Evolutionary conservation across 2,797 vertebrate genomes (phyloP), one percentile per base, ranked within the genome.

Genomic region (Podarcis lilfordi): DNA sequence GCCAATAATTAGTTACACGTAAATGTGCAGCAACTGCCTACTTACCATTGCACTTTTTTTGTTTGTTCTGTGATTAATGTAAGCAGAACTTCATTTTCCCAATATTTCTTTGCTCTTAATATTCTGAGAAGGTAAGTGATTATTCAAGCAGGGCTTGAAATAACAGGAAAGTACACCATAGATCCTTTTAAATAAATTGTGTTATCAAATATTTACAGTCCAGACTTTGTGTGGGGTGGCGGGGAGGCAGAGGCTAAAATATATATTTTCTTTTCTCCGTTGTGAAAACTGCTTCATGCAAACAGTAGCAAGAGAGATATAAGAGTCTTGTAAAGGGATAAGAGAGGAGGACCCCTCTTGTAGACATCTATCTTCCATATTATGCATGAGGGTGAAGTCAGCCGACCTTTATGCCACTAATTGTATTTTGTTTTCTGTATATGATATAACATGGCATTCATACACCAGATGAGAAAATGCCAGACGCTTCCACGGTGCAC

Each of bases 361-460:
- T 74, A 77, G 4, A 82, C 10, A 92, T 89, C 89, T 89, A 88
- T 40, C 4, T 45, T 55, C 17, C 61, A 85, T 85, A 64, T 89
- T 82, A 66, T 81, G 32, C 17, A 84, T 59, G 8, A 81, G 40
- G 81, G 45, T 55, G 23, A 19, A 88, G 77, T 88, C 85, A 86
- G 88, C 85, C 95, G 91, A 92, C 92, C 92, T 95, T 93, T 94
- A 59, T 89, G 88, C 89, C 91, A 85, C 92, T 94, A 95, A 95
- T 91, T 90, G 87, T 91, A 93, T 85, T 82, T 43, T 25, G 74
- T 64, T 91, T 66, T 91, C 91, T 90, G 78, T 93, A 75, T 78
- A 43, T 91, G 75, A 84, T 87, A 64, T 72, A 88, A 59, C 82
- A 15, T 81, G 88, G 79, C 83, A 89, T 80, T 74, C 32, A 19